Evolutionary conservation across 2,797 vertebrate species (phyloP), one percentile per base, ranked within the genome.

Genomic region (Gastrophryne carolinensis): DNA sequence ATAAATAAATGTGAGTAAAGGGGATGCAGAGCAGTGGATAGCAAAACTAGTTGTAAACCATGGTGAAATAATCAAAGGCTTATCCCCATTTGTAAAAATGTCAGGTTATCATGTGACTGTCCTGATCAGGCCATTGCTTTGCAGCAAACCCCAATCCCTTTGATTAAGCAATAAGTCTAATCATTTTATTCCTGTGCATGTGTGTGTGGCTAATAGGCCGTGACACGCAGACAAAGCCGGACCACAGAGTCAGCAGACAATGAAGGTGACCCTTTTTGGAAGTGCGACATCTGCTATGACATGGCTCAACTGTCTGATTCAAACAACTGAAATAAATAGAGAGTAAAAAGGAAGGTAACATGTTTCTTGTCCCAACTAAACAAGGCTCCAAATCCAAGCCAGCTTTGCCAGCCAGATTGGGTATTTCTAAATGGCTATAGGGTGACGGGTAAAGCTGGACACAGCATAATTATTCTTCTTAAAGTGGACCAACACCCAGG

Each of bases 171-270:
- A 29, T 37, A 65, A 68, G 8, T 34, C 53, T 35, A 67, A 56
- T 66, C 50, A 77, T 65, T 15, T 26, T 74, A 57, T 71, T 75
- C 49, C n/a, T 70, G 41, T 70, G 76, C 23, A 35, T 24, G 47
- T 15, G 13, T 68, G 41, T 56, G 53, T 52, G 32, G 23, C 26
- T 62, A 54, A 77, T 74, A 60, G 41, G 52, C 12, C 65, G 57
- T 64, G 67, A 67, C 72, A 68, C 17, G 11, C 17, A 37, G 17
- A 69, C 21, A 78, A 66, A 65, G 60, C 27, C 44, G 8, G 47
- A 66, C 35, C 8, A n/a, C 5, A 15, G 26, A 64, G 29, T 72
- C 49, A 49, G 32, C 53, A 77, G 17, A 52, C 13, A 56, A 32
- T 39, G 41, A 13, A 35, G 23, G 24, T 53, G 29, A 39, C 26